A percentile compares a stretch with the other conserved stretches of the same genome.
Evolutionary conservation across 2,797 vertebrate species (phyloP).

Genomic region (Thaleichthys pacificus): DNA sequence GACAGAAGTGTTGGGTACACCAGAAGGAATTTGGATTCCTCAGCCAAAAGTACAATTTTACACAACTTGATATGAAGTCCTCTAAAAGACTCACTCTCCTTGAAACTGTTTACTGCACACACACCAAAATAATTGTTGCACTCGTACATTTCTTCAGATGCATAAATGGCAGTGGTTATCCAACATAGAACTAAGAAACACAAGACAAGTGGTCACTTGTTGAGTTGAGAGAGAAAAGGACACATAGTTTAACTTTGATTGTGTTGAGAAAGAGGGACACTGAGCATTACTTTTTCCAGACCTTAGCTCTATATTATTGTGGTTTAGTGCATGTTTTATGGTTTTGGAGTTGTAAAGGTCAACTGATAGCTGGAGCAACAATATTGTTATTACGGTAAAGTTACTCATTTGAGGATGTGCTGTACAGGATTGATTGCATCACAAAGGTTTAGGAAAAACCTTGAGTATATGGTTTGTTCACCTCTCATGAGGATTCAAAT

Average conservation of each 20-base stretch:
- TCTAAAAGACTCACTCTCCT: background rate
- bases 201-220: background rate
- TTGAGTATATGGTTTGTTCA: background rate
- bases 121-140: background rate
- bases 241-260: background rate
- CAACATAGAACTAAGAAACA: background rate
- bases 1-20: background rate
- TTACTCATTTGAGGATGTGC: slow-evolving; percentile 4
- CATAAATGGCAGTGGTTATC: background rate
- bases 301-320: background rate
- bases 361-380: background rate
- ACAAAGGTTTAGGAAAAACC: background rate
- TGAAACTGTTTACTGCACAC: background rate
- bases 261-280: background rate
- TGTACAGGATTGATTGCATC: background rate
- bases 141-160: background rate
- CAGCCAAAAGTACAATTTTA: background rate
- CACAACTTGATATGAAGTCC: background rate
- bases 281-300: background rate
- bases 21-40: background rate
- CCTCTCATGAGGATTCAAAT: background rate
- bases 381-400: slow-evolving; percentile 11
- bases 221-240: background rate
- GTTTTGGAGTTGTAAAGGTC: slow-evolving; percentile 15
- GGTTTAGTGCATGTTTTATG: slow-evolving; percentile 14